Evolutionary conservation across 2,888 invertebrate species (phyloP).

Genomic region (Nephrotoma guestfalica): DNA sequence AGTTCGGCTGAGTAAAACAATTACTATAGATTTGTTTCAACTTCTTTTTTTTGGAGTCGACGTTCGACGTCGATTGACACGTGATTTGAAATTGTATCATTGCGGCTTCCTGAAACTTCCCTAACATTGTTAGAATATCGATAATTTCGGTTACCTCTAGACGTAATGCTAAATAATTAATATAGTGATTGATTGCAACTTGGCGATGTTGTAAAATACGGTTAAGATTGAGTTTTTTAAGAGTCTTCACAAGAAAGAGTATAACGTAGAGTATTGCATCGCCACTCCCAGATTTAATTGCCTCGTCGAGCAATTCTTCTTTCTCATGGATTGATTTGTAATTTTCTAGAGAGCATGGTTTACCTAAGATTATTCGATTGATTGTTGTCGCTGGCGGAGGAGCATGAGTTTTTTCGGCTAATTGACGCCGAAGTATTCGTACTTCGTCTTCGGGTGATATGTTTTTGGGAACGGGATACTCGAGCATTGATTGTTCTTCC

Average conservation of each 20-base stretch:
- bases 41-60: conserved; percentile 32
- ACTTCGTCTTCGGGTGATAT: conserved; percentile 30
- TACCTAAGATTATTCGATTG: conserved; percentile 35
- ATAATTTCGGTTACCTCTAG: conserved; percentile 52
- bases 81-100: conserved; percentile 31
- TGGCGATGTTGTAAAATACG: conserved; percentile 53
- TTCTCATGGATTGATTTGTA: conserved; percentile 52
- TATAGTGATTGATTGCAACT: conserved; percentile 57
- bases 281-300: conserved; percentile 57
- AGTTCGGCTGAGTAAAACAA: conserved; percentile 36
- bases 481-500: conserved; percentile 40
- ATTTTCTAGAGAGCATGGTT: conserved; percentile 35
- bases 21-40: conserved; percentile 34
- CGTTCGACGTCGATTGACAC: conserved; percentile 20
- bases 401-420: conserved; percentile 17
- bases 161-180: conserved; percentile 53
- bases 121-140: conserved; percentile 57
- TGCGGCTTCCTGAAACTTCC: conserved; percentile 49
- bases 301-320: conserved; percentile 52
- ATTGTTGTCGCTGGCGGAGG: conserved; percentile 24
- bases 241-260: conserved; percentile 56
- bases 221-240: conserved; percentile 55
- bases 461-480: conserved; percentile 25
- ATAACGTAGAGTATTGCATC: conserved; percentile 61
- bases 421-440: conserved; percentile 22